Percentiles rank a stretch among this genome's conserved stretches.
These are phyloP conservation scores for Plebejus anna DNA, from an alignment of 2,888 invertebrate genomes.

Conservation along the genomic window DNA sequence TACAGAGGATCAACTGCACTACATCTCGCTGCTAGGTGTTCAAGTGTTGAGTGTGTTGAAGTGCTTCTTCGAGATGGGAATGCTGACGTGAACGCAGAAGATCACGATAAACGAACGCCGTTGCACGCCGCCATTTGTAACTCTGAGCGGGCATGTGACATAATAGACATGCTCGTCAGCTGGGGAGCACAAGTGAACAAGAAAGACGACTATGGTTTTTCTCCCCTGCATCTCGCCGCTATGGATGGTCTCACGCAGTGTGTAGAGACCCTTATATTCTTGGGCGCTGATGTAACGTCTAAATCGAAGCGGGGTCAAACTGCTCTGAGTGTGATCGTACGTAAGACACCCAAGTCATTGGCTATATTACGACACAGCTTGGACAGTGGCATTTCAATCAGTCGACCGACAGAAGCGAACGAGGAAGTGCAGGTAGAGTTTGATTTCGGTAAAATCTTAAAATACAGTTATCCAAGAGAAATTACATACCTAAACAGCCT, in stretches of 20 bases:
- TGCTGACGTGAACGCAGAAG: slow-evolving; percentile 88
- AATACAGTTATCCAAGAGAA: slow-evolving; percentile 91
- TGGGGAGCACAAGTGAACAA: slow-evolving; percentile 91
- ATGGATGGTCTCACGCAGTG: slow-evolving; percentile 90
- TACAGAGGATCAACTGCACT: slow-evolving; percentile 90
- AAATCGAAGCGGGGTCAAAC: slow-evolving; percentile 92
- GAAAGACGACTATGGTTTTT: slow-evolving; percentile 91
- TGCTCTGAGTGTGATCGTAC: slow-evolving; percentile 89
- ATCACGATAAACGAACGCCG: slow-evolving; percentile 89
- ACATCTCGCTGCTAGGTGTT: slow-evolving; percentile 91
- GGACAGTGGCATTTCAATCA: slow-evolving; percentile 87
- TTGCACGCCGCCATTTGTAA: slow-evolving; percentile 90
- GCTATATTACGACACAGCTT: slow-evolving; percentile 89
- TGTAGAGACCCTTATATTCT: slow-evolving; percentile 89
- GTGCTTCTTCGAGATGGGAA: slow-evolving; percentile 86
- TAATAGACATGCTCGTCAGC: slow-evolving; percentile 86
- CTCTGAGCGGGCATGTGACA: slow-evolving; percentile 87
- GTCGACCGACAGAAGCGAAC: slow-evolving; percentile 86
- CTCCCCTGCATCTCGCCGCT: slow-evolving; percentile 91
- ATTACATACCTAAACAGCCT: slow-evolving; percentile 92
- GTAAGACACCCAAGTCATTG: slow-evolving; percentile 91
- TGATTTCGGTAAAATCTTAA: slow-evolving; percentile 89
- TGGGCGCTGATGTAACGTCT: slow-evolving; percentile 92
- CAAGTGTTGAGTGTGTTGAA: slow-evolving; percentile 90
- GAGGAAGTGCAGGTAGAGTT: slow-evolving; percentile 90